These are phyloP conservation scores for Channallabes apus DNA, from an alignment of 2,797 vertebrate genomes.

Conservation along the genomic window DNA sequence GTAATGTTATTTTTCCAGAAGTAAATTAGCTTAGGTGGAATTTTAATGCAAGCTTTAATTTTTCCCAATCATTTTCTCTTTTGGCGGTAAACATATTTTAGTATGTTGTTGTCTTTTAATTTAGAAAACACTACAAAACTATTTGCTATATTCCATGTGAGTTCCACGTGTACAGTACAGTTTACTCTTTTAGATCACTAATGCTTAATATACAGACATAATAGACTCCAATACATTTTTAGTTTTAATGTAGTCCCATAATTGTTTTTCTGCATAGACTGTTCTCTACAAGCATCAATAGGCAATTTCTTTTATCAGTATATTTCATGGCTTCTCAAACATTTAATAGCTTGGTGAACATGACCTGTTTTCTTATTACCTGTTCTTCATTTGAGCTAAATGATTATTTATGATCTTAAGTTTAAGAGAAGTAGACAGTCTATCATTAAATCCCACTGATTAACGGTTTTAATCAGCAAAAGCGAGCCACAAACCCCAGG, in stretches of 20 bases:
- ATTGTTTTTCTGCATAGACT: background rate
- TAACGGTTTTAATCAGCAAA: constrained; percentile 62
- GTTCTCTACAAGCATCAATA: constrained; percentile 1
- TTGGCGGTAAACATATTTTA: background rate
- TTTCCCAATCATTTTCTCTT: background rate
- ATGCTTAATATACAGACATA: background rate
- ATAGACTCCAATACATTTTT: background rate
- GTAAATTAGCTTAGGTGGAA: background rate
- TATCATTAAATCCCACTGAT: constrained; percentile 52
- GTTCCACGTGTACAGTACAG: too few relatives aligned
- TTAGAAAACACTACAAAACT: background rate
- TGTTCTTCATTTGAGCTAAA: constrained; percentile 14
- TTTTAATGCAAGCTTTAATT: background rate
- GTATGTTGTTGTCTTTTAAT: background rate
- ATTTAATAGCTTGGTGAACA: background rate
- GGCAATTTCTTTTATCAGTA: background rate
- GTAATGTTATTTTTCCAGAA: background rate
- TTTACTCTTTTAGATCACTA: background rate
- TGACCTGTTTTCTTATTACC: constrained; percentile 4
- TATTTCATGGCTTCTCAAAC: background rate
- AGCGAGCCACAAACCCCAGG: constrained; percentile 61
- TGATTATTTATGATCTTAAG: background rate
- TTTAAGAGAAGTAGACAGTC: constrained; percentile 42
- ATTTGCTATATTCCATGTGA: too few relatives aligned
- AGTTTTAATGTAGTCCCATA: background rate